Percentiles rank a stretch among this genome's conserved stretches.
phyloP scores from a whole-genome alignment of 2,888 invertebrate genomes.

The Lysandra bellargus region DNA sequence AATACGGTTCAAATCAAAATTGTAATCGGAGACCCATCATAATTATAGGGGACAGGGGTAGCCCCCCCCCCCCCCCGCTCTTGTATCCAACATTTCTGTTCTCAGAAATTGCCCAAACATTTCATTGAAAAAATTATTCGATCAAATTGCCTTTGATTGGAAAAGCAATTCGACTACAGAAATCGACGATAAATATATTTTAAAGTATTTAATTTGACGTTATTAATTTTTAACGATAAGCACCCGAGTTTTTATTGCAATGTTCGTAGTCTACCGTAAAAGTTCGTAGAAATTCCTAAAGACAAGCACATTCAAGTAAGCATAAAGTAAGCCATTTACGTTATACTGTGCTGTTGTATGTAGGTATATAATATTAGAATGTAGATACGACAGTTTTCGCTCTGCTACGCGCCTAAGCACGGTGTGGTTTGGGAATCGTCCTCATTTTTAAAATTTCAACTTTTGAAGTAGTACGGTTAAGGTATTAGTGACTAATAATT shows the following conservation, averaged over 20 bases:
- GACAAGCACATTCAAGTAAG: no score
- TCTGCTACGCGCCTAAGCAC: no score
- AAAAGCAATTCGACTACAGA: conserved; percentile 12
- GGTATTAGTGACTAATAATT: no score
- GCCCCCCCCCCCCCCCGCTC: background rate
- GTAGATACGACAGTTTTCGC: no score
- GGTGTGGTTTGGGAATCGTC: no score
- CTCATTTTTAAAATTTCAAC: no score
- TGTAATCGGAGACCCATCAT: background rate
- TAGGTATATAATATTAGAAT: no score
- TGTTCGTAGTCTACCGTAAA: background rate
- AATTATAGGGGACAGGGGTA: background rate
- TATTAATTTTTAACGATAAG: background rate
- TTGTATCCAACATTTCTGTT: background rate
- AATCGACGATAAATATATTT: conserved; percentile 6
- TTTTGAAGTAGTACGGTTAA: no score
- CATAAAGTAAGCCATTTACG: no score
- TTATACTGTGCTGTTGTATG: no score
- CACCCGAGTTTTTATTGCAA: background rate
- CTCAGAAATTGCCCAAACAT: conserved; percentile 14
- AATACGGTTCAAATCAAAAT: background rate
- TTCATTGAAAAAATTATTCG: conserved; percentile 7
- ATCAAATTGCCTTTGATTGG: conserved; percentile 23
- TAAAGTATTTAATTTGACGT: background rate
- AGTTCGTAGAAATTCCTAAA: background rate